Evolutionary conservation across 2,113 vertebrate genomes (phyloP).

Genomic region (Nymphicus hollandicus): DNA sequence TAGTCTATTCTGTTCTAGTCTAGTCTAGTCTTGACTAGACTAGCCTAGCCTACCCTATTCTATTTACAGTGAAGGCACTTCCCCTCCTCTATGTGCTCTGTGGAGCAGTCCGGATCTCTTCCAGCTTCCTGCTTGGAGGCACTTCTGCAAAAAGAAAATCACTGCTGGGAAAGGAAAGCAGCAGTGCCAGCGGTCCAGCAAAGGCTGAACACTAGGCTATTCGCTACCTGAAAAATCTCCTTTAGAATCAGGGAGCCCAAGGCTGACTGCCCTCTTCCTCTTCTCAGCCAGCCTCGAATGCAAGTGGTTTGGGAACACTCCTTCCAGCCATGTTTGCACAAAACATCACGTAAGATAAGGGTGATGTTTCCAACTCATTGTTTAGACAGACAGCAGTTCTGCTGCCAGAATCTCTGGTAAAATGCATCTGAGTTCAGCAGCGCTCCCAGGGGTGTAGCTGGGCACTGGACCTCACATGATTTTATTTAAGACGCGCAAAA

Average conservation of each 20-base stretch:
- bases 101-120: background rate
- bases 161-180: background rate
- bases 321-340: background rate
- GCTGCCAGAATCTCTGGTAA: background rate
- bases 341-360: background rate
- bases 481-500: background rate
- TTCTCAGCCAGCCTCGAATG: background rate
- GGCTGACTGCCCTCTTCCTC: background rate
- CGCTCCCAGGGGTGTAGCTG: background rate
- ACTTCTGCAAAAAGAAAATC: background rate
- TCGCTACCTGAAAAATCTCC: background rate
- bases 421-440: background rate
- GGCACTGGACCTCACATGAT: rapidly evolving
- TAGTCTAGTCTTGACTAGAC: background rate
- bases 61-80: background rate
- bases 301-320: background rate
- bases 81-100: background rate
- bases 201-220: background rate
- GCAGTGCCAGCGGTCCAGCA: background rate
- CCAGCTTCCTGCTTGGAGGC: background rate
- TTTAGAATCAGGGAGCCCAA: background rate
- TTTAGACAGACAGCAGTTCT: background rate
- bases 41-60: background rate
- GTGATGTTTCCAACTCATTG: background rate
- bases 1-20: background rate